These are phyloP conservation scores for Steinernema khuongi DNA, from an alignment of 1,140 invertebrate genomes.

Conservation along the genomic window DNA sequence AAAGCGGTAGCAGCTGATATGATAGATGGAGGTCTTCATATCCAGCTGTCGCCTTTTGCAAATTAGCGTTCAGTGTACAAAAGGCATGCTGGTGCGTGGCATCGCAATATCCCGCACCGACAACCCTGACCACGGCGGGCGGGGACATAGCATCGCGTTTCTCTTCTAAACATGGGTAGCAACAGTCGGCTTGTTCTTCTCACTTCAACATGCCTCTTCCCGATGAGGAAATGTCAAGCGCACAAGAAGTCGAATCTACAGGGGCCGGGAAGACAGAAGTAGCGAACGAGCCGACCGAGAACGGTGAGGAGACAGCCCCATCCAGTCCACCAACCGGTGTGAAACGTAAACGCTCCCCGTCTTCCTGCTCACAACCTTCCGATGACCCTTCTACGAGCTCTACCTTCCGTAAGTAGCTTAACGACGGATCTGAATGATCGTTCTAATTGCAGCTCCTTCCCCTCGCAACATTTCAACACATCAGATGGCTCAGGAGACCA, in stretches of 20 bases:
- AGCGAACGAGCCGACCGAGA: neutral
- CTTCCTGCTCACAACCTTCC: neutral
- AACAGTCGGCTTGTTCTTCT: no score
- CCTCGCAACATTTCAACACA: neutral
- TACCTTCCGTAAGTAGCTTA: neutral
- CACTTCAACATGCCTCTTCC: no score
- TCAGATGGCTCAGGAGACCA: constrained; percentile 1
- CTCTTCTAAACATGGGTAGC: no score
- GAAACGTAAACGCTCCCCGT: neutral
- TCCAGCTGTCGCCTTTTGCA: no score
- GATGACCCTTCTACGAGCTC: neutral
- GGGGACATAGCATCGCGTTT: no score
- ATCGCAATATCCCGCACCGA: no score
- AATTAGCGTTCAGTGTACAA: no score
- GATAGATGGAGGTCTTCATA: no score
- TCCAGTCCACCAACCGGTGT: neutral
- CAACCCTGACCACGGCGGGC: no score
- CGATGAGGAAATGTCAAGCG: no score
- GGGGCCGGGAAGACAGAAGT: neutral
- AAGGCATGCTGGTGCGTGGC: no score
- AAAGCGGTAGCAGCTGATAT: no score
- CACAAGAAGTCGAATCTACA: neutral
- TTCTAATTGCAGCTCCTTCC: neutral
- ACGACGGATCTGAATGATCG: neutral
- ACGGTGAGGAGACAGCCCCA: neutral